These are phyloP conservation scores for Rotaria macrura DNA, from an alignment of 2,888 invertebrate genomes.

Conservation along the genomic window DNA sequence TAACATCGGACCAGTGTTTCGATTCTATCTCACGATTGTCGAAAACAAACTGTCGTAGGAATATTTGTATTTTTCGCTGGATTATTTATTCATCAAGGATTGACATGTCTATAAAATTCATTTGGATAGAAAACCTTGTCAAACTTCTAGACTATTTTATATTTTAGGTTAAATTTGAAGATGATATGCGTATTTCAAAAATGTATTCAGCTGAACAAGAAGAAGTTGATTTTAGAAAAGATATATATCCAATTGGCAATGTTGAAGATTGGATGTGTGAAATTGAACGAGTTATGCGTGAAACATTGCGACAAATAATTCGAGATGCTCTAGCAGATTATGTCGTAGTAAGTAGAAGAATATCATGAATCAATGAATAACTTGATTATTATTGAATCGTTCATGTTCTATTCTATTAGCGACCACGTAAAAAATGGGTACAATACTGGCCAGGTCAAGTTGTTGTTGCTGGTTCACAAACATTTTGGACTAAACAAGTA, in stretches of 20 bases:
- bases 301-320: constrained; percentile 46
- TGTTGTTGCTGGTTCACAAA: constrained; percentile 65
- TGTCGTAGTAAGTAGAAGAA: constrained; percentile 38
- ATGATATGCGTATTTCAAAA: constrained; percentile 60
- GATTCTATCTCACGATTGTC: no score
- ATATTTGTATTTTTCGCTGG: no score
- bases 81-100: no score
- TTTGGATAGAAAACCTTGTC: no score
- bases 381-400: background rate
- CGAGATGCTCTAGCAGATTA: constrained; percentile 51
- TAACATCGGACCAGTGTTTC: no score
- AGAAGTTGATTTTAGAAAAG: constrained; percentile 59
- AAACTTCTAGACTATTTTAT: constrained; percentile 12
- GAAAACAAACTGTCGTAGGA: no score
- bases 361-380: background rate
- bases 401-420: constrained; percentile 39
- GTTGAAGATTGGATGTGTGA: constrained; percentile 65
- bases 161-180: constrained; percentile 55
- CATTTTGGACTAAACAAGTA: constrained; percentile 64
- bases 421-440: constrained; percentile 59
- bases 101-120: no score
- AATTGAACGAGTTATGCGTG: constrained; percentile 62
- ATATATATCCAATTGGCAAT: constrained; percentile 62
- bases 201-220: constrained; percentile 71
- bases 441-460: constrained; percentile 69